A percentile compares a stretch with the other conserved stretches of the same genome.
Evolutionary conservation across 2,113 vertebrate species (phyloP).

Genomic region (Phocoena sinus): DNA sequence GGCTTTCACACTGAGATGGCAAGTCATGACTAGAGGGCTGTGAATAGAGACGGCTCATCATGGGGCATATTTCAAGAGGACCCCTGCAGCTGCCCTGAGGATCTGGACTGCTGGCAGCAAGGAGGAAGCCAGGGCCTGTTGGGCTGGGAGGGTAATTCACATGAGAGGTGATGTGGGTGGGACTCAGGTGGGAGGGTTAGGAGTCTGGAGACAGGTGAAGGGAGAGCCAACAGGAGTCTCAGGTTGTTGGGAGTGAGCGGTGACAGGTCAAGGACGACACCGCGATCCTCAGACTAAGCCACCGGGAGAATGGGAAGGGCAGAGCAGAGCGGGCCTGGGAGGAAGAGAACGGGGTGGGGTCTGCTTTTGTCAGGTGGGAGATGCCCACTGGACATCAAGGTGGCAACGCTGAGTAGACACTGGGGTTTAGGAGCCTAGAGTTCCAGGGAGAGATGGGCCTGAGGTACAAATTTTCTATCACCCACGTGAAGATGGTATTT

Average conservation of each 20-base stretch:
- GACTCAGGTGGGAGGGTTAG: rapidly evolving
- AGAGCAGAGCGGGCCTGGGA: neutral
- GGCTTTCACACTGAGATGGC: rapidly evolving
- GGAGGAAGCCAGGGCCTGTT: neutral
- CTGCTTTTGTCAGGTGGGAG: rapidly evolving
- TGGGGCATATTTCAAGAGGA: neutral
- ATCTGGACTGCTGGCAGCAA: too few species aligned
- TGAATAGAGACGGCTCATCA: neutral
- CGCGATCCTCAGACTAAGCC: rapidly evolving
- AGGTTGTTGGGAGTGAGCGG: rapidly evolving
- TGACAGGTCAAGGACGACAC: rapidly evolving
- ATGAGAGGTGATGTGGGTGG: rapidly evolving
- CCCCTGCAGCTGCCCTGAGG: neutral
- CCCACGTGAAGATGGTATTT: neutral
- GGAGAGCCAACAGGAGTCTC: neutral
- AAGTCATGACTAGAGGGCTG: neutral
- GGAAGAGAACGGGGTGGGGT: neutral
- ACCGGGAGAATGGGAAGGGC: neutral
- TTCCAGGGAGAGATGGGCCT: neutral
- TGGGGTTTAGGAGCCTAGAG: rapidly evolving
- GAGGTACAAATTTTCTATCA: neutral
- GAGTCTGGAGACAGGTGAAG: rapidly evolving
- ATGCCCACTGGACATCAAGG: rapidly evolving
- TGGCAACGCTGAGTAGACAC: rapidly evolving
- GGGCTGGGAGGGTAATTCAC: too few species aligned